phyloP scores from a whole-genome alignment of 2,113 vertebrate genomes.

The Rhagologus leucostigma region DNA sequence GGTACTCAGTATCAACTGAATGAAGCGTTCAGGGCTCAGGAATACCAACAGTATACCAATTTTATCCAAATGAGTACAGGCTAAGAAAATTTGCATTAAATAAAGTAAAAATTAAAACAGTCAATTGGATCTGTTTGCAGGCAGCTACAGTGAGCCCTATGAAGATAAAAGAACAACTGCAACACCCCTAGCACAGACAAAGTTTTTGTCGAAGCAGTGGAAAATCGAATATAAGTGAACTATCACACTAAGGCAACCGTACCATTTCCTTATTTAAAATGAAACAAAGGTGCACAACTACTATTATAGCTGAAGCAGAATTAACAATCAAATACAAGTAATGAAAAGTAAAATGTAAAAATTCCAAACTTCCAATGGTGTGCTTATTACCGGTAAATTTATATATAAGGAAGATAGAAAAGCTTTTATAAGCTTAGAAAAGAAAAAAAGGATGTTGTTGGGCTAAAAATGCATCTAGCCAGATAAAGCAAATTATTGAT shows the following conservation, averaged over 20 bases:
- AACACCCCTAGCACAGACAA: not conserved
- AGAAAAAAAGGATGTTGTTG: not conserved
- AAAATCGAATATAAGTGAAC: not conserved
- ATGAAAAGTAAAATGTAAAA: not conserved
- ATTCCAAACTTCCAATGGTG: not conserved
- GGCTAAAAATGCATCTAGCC: not conserved
- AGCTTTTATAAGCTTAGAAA: not conserved
- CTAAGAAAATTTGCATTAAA: not conserved
- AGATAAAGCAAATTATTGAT: not conserved
- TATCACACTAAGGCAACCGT: not conserved
- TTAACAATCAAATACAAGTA: not conserved
- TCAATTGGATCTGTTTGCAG: not conserved
- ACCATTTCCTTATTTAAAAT: not conserved
- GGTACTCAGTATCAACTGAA: not conserved
- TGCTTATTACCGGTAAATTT: not conserved
- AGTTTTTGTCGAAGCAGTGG: not conserved
- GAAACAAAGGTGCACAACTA: not conserved
- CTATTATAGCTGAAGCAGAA: not conserved
- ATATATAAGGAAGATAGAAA: not conserved
- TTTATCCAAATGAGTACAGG: not conserved
- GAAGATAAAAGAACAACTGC: not conserved
- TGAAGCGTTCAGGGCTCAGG: not conserved
- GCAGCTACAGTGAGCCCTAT: not conserved
- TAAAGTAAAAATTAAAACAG: not conserved
- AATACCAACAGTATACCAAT: not conserved